Evolutionary conservation across 2,888 invertebrate genomes (phyloP).

Genomic region (Torymus auratus): DNA sequence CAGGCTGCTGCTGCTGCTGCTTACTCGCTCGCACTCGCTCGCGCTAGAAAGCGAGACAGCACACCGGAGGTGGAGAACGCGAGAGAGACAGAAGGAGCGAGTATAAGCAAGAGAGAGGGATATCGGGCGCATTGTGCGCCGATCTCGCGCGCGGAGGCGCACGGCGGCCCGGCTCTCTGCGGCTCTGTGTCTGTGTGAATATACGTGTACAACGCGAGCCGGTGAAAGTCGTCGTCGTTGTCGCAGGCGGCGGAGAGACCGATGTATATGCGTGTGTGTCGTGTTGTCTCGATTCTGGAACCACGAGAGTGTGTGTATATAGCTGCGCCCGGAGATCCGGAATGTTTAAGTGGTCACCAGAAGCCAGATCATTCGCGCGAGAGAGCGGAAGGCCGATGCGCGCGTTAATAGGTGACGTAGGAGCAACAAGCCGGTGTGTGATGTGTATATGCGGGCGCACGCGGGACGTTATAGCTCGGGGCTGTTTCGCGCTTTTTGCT

Average conservation of each 20-base stretch:
- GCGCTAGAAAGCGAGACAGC: constrained; percentile 3
- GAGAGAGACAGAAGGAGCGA: constrained; percentile 7
- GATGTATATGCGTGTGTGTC: background rate
- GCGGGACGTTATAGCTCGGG: too few relatives aligned
- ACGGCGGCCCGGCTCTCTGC: background rate
- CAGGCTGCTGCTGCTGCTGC: background rate
- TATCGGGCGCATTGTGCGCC: constrained; percentile 28
- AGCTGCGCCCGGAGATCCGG: constrained; percentile 1
- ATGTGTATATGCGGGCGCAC: too few relatives aligned
- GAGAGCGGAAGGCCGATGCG: background rate
- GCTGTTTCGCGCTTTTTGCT: background rate
- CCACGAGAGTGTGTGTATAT: background rate
- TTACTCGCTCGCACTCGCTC: background rate
- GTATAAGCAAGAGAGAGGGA: constrained; percentile 3
- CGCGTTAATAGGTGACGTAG: background rate
- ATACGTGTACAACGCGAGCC: background rate
- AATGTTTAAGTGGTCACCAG: background rate
- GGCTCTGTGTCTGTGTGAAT: background rate
- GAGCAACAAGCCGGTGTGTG: too few relatives aligned
- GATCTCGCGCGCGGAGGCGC: constrained; percentile 28
- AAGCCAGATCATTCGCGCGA: background rate
- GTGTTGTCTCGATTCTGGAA: background rate
- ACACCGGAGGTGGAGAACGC: background rate
- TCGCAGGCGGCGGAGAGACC: background rate
- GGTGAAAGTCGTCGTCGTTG: constrained; percentile 37